Conservation (phyloP, 2,888 invertebrate species). For the Ferrisia virgata region DNA sequence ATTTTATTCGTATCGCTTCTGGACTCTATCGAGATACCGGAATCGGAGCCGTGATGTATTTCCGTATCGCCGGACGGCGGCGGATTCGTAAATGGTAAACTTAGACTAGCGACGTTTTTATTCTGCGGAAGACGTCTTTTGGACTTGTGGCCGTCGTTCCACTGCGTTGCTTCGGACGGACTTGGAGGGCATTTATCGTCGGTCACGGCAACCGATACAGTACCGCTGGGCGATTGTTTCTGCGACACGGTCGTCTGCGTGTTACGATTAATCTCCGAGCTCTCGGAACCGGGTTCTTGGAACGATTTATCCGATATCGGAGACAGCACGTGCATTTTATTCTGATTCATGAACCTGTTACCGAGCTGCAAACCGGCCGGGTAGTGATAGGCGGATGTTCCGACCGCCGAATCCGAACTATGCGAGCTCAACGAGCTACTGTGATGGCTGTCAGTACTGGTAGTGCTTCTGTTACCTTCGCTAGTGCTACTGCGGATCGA, state of each 20-base stretch:
- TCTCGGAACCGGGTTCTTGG: slow-evolving; percentile 79
- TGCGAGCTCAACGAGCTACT: slow-evolving; percentile 82
- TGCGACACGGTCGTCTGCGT: slow-evolving; percentile 51
- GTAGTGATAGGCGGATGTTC: slow-evolving; percentile 58
- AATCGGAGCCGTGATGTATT: slow-evolving; percentile 73
- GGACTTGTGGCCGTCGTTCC: neutral
- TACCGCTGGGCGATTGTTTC: slow-evolving; percentile 51
- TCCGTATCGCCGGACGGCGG: neutral
- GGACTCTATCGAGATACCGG: slow-evolving; percentile 83
- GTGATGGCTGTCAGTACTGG: slow-evolving; percentile 78
- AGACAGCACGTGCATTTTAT: slow-evolving; percentile 79
- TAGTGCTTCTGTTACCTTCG: slow-evolving; percentile 80
- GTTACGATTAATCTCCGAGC: slow-evolving; percentile 63
- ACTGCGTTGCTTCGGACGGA: slow-evolving; percentile 5
- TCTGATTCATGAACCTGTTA: slow-evolving; percentile 67
- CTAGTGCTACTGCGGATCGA: slow-evolving; percentile 82
- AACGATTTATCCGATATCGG: slow-evolving; percentile 88
- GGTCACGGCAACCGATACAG: too few relatives aligned
- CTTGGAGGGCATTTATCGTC: slow-evolving; percentile 47
- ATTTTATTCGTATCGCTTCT: slow-evolving; percentile 52
- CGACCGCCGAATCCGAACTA: slow-evolving; percentile 72
- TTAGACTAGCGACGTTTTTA: slow-evolving; percentile 56
- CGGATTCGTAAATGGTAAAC: neutral
- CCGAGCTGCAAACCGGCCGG: slow-evolving; percentile 42
- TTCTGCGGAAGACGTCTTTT: slow-evolving; percentile 21